These are phyloP conservation scores for Vicugna pacos DNA, from an alignment of 2,113 vertebrate genomes.

Conservation along the genomic window DNA sequence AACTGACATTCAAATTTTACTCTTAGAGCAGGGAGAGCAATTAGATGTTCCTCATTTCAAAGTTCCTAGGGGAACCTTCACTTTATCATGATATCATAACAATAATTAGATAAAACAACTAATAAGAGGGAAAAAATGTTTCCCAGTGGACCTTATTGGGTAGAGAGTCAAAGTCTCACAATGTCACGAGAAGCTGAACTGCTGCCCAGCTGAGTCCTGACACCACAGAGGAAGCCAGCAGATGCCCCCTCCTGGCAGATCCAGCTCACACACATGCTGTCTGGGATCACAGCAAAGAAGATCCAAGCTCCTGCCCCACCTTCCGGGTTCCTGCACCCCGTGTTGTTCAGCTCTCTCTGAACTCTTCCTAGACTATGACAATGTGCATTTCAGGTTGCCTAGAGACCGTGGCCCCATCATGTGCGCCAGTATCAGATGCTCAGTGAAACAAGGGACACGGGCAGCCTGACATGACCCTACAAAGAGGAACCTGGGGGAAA, in stretches of 20 bases:
- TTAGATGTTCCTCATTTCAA: constrained; percentile 56
- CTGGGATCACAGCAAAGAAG: background rate
- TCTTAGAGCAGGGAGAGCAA: background rate
- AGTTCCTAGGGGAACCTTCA: background rate
- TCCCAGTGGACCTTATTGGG: background rate
- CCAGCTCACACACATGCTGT: background rate
- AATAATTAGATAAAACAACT: constrained; percentile 61
- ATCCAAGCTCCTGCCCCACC: background rate
- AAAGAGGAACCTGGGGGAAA: background rate
- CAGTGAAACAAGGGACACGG: background rate
- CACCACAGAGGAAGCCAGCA: background rate
- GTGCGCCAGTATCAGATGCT: background rate
- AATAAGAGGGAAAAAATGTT: background rate
- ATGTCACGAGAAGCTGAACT: background rate
- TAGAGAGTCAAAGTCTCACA: constrained; percentile 24
- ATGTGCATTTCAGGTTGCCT: background rate
- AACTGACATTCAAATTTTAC: constrained; percentile 53
- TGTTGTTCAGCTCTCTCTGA: background rate
- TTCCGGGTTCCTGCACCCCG: background rate
- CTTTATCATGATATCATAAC: background rate
- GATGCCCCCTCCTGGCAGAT: background rate
- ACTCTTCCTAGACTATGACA: background rate
- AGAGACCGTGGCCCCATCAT: background rate
- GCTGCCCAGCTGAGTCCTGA: background rate
- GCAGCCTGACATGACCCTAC: background rate